A percentile compares a stretch with the other conserved stretches of the same genome.
These are phyloP conservation scores for Drosophila eohydei DNA, from an alignment of 2,888 invertebrate genomes.

Conservation along the genomic window DNA sequence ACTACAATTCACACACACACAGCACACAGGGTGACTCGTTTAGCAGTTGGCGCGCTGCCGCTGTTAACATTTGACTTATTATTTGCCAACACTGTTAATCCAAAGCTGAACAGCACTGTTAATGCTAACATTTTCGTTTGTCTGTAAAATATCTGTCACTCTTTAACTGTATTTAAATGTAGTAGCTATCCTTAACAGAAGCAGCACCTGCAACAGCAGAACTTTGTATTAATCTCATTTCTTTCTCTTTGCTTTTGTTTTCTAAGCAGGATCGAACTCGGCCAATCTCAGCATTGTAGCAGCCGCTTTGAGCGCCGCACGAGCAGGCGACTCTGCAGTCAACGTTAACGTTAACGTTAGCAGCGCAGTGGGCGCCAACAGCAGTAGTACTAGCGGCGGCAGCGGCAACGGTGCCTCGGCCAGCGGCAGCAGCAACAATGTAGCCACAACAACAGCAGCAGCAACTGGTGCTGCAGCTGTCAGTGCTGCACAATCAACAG, in stretches of 20 bases:
- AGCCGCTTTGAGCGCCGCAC: constrained; percentile 73
- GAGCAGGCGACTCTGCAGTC: constrained; percentile 35
- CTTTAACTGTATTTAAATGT: constrained; percentile 15
- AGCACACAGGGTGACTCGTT: constrained; percentile 47
- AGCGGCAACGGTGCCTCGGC: constrained; percentile 44
- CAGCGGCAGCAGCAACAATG: constrained; percentile 38
- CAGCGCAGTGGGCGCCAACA: constrained; percentile 73
- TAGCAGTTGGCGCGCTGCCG: constrained; percentile 9
- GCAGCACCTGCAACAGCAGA: not conserved
- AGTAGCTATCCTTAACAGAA: constrained; percentile 13
- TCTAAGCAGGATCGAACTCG: constrained; percentile 56
- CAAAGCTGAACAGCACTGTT: constrained; percentile 25
- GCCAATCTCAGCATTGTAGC: constrained; percentile 74
- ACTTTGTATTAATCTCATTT: constrained; percentile 10
- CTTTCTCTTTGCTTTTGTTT: not conserved
- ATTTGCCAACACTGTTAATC: constrained; percentile 33
- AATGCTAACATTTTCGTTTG: constrained; percentile 15
- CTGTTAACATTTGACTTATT: constrained; percentile 14
- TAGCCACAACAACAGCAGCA: constrained; percentile 31
- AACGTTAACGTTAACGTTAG: constrained; percentile 50
- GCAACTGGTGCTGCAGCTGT: constrained; percentile 12
- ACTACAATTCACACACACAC: constrained; percentile 7
- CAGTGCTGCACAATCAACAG: constrained; percentile 22
- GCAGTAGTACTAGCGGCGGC: constrained; percentile 55
- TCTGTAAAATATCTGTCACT: constrained; percentile 16